Base-by-base conservation (phyloP, 2,797 vertebrate species). In the Alcedo atthis region DNA sequence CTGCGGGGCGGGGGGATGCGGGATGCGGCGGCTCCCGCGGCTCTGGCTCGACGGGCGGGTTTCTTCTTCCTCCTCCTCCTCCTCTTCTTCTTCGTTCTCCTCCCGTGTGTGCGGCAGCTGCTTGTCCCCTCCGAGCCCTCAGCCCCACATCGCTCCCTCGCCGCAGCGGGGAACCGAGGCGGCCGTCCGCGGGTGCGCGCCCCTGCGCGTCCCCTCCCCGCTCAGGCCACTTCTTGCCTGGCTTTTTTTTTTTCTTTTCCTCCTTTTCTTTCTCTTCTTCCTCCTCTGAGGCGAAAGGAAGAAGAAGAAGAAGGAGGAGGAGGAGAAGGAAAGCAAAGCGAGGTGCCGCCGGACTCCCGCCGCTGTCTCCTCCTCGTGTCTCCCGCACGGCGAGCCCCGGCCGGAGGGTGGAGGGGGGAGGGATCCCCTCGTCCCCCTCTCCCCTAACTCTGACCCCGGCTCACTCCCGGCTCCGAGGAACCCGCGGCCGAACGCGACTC, bases 371-470 rank as follows among this genome's bases (percentile, higher is more conserved):
- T 40, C 82, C 92, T 79, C 68, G 35, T 74, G 87, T 81, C 94
- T 91, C 94, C 85, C 95, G 57, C 91, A 90, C 71, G 93, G 90
- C 93, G 81, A 77, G 82, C 61, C 80, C 35, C 55, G 84, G 54
- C 66, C 74, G 2, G 24, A 53, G 81, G 66, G 89, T 24, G 92
- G 92, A 81, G 93, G 83, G 91, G 92, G 37, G 15, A 33, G 88
- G 66, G 76, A 51, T 69, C 71, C 83, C 85, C 81, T 89, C 66
- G 57, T 21, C 75, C 21, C 59, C 75, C 69, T 82, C 79, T 59
- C 67, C 75, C 87, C 92, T 94, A 95, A 83, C 95, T 92, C 87
- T 81, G 94, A 48, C 79, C 87, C 85, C 87, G 74, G 83, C 84
- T 93, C 89, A 63, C 81, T 64, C 85, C 70, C 73, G 35, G 67